Conservation (phyloP, 2,888 invertebrate species). For the Diploptera punctata region DNA sequence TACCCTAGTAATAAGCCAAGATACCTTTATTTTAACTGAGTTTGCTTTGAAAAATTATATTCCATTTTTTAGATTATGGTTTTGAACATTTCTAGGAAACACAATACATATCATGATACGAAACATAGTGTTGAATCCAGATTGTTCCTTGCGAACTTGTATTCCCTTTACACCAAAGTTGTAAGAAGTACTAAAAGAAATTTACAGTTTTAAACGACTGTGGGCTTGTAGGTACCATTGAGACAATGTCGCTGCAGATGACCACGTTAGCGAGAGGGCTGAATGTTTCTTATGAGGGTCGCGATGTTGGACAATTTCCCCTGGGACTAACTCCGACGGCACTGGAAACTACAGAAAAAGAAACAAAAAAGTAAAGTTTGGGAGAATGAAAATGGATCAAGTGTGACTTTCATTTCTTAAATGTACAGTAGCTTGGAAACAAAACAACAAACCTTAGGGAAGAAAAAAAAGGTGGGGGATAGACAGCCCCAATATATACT, state of each 20-base stretch:
- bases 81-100: too few relatives aligned
- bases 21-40: too few relatives aligned
- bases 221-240: neutral
- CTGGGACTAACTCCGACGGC: neutral
- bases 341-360: neutral
- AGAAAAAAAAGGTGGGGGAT: too few relatives aligned
- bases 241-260: neutral
- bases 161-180: neutral
- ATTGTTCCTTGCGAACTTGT: too few relatives aligned
- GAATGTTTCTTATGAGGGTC: slow-evolving; percentile 6
- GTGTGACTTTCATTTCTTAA: neutral
- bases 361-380: neutral
- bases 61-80: too few relatives aligned
- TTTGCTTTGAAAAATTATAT: too few relatives aligned
- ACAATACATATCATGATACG: too few relatives aligned
- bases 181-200: neutral
- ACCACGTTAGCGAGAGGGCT: neutral
- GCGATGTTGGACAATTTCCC: slow-evolving; percentile 11
- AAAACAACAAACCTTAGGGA: too few relatives aligned
- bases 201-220: neutral
- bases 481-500: too few relatives aligned
- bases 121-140: too few relatives aligned
- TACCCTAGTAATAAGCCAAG: too few relatives aligned
- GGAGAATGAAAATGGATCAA: slow-evolving; percentile 13
- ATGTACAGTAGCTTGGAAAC: too few relatives aligned